These are phyloP conservation scores for Hypsibius dujardini DNA, from an alignment of 1,140 invertebrate species.

Conservation along the genomic window DNA sequence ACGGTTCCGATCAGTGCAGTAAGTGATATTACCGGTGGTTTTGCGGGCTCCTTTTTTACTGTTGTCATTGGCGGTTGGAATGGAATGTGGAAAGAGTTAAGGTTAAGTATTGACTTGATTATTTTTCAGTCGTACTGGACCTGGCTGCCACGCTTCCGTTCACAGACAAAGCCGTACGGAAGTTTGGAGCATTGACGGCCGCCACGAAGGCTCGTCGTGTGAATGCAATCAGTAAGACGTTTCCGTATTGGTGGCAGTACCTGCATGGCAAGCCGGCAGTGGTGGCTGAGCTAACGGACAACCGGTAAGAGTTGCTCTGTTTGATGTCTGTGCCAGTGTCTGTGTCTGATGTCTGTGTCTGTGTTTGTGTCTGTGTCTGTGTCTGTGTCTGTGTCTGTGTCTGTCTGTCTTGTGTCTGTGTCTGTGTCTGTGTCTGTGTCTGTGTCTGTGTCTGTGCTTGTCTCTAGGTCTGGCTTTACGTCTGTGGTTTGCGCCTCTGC, in stretches of 20 bases:
- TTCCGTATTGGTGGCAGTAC: conserved; percentile 4
- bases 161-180: not conserved
- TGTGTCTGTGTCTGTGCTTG: too few relatives aligned
- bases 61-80: not conserved
- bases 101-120: not conserved
- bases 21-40: too few relatives aligned
- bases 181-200: not conserved
- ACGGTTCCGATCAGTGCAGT: not conserved
- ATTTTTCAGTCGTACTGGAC: not conserved
- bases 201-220: not conserved
- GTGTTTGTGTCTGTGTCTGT: too few relatives aligned
- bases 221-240: not conserved
- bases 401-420: too few relatives aligned
- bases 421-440: too few relatives aligned
- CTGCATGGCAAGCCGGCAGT: not conserved
- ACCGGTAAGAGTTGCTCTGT: not conserved
- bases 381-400: too few relatives aligned
- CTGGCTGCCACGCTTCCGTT: not conserved
- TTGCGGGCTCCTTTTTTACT: too few relatives aligned
- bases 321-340: too few relatives aligned
- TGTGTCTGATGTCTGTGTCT: too few relatives aligned
- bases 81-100: not conserved
- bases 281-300: not conserved
- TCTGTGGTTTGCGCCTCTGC: too few relatives aligned
- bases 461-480: too few relatives aligned